Evolutionary conservation across 2,113 vertebrate species (phyloP).

Genomic region (Triplophysa dalaica): DNA sequence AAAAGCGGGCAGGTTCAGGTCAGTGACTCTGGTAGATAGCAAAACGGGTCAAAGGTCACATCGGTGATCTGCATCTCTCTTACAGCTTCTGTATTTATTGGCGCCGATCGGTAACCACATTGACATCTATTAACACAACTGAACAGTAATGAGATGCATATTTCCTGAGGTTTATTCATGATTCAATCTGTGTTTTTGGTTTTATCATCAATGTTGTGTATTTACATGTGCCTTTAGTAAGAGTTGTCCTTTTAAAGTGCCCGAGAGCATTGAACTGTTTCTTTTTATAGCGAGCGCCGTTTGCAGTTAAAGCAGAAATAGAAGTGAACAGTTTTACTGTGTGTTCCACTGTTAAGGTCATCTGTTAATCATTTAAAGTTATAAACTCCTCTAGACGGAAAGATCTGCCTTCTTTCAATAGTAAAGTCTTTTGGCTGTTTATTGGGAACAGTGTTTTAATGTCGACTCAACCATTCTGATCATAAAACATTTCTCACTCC

Average conservation of each 20-base stretch:
- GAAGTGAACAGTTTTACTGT: not conserved
- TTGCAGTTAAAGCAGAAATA: not conserved
- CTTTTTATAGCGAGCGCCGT: not conserved
- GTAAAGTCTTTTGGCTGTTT: not conserved
- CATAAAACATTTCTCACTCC: too few relatives aligned
- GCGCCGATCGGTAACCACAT: not conserved
- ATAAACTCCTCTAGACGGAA: not conserved
- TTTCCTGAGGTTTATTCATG: not conserved
- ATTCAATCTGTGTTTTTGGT: not conserved
- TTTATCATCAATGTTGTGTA: too few relatives aligned
- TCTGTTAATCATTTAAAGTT: conserved; percentile 27
- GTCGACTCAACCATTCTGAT: not conserved
- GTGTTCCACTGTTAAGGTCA: conserved; percentile 1
- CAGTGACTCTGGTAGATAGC: conserved; percentile 42
- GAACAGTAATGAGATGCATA: not conserved
- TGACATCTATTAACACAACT: conserved; percentile 7
- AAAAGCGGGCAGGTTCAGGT: conserved; percentile 94
- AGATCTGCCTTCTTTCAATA: not conserved
- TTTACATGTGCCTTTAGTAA: too few relatives aligned
- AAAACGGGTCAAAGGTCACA: conserved; percentile 2
- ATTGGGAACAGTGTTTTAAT: not conserved
- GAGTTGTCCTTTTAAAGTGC: not conserved
- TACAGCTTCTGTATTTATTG: not conserved
- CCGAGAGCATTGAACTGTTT: not conserved
- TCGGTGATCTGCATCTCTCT: not conserved